Evolutionary conservation across 2,888 invertebrate genomes (phyloP), one percentile per base, ranked within the genome.

Genomic region (Oscheius sp.): DNA sequence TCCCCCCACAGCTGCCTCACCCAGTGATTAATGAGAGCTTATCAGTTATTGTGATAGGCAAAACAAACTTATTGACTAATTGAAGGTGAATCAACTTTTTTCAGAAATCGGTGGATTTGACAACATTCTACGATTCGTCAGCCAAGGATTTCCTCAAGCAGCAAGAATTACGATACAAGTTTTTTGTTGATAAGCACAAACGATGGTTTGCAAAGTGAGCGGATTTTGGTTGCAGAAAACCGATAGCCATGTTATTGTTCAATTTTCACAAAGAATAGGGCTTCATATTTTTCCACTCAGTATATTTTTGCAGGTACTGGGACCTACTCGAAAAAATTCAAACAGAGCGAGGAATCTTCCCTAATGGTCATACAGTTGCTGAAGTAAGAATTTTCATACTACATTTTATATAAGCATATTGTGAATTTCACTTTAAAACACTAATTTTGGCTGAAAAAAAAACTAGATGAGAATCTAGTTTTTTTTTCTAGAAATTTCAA

Each of bases 81-180:
- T 3, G 33, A n/a, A 32, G 20, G 20, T 12, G 17, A 54, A 14
- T 41, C 20, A 59, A n/a, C 14, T 20, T 5, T 56, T 62, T 72
- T 33, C 49, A 74, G 65, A 70, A 59, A 22, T 67, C 70, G 6
- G 44, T 59, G 6, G 68, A 70, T 3, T 30, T 71, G 12, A 63
- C 36, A 9, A 66, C 59, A 1, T 79, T 76, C 65, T 70, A 79
- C 51, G 51, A 63, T n/a, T 66, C 61, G n/a, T 63, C 67, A 22
- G 73, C 72, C 2, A 50, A 51, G 14, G 64, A 68, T n/a, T 76
- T 74, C 72, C 51, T 68, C 1, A 67, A 61, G 6, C 75, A 77
- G 41, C 79, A 79, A 32, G 77, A 76, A 54, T 36, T 79, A 56
- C 67, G 79, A 24, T 79, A 79, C 71, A 77, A 74, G 45, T 79